These are phyloP conservation scores for Drosophila austrosaltans DNA, from an alignment of 2,888 invertebrate species.

Conservation along the genomic window DNA sequence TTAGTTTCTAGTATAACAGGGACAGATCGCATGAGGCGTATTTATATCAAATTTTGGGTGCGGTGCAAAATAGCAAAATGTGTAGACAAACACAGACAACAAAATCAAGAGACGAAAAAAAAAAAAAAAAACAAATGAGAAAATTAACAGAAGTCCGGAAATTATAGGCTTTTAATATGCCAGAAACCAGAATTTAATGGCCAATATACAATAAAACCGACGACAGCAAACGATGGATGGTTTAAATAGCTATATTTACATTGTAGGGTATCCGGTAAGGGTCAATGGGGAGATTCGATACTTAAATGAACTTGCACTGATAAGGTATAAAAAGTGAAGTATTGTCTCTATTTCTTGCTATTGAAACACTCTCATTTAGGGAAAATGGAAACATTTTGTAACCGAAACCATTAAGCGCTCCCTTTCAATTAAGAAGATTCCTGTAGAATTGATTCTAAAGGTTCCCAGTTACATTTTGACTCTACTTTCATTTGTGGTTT, in stretches of 20 bases:
- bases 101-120: conserved; percentile 9
- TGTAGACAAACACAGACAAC: conserved; percentile 14
- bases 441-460: no score
- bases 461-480: no score
- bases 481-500: no score
- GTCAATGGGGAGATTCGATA: not conserved
- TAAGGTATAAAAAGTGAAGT: not conserved
- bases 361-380: no score
- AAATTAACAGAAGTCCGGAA: conserved; percentile 60
- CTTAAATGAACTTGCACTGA: not conserved
- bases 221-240: not conserved
- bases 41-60: conserved; percentile 60
- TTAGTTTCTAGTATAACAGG: conserved; percentile 55
- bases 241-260: conserved; percentile 13
- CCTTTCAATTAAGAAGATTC: no score
- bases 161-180: conserved; percentile 74
- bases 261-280: conserved; percentile 44
- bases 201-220: conserved; percentile 34
- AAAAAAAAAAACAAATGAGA: conserved; percentile 24
- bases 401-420: no score
- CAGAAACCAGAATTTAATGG: conserved; percentile 74
- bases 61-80: conserved; percentile 25
- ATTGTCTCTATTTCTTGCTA: no score
- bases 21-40: conserved; percentile 36
- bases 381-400: no score